Evolutionary conservation across 1,140 invertebrate genomes (phyloP), one percentile per base, ranked within the genome.

Genomic region (Psix sp.): DNA sequence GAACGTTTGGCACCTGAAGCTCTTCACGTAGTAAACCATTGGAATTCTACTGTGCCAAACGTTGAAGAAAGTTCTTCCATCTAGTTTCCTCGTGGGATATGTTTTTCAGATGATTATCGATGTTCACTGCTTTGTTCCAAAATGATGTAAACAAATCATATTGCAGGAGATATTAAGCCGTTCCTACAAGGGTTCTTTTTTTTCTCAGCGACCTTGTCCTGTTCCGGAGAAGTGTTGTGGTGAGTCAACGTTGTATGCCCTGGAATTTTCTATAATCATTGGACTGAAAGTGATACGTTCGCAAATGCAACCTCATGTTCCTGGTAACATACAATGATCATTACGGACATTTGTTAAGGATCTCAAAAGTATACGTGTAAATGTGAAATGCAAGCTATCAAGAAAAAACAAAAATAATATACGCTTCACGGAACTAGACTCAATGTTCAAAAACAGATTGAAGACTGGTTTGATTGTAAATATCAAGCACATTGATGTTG

Each of bases 1-100:
- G 74, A 81, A 86, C 4, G 84, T 86, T 51, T 51, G 39, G 54
- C 83, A 87, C 7, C 85, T 86, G 81, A 88, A 88, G 29, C 80
- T 74, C 33, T 72, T 68, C 5, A 87, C 56, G 77, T 87, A 57
- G 9, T 35, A 33, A 14, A 89, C 77, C 80, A 88, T 82, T 76
- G 87, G 85, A 79, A 81, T 86, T 68, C 57, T 74, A 56, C 80
- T 79, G 79, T 70, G 67, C 84, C 85, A 87, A 60, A 78, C 63
- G 77, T 87, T 79, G 72, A 75, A 74, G 17, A 83, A 80, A 71
- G 87, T 88, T 77, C 79, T 82, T 0, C 76, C 79, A 77, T 82
- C 79, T 73, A 85, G 77, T 72, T 62, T 78, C 73, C 80, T 70
- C 63, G 75, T 56, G 63, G 68, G 46, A 77, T 38, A 79, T 10